These are phyloP conservation scores for Bergia puertoricense DNA, from an alignment of 92 coral and sea anemone species.

Conservation along the genomic window DNA sequence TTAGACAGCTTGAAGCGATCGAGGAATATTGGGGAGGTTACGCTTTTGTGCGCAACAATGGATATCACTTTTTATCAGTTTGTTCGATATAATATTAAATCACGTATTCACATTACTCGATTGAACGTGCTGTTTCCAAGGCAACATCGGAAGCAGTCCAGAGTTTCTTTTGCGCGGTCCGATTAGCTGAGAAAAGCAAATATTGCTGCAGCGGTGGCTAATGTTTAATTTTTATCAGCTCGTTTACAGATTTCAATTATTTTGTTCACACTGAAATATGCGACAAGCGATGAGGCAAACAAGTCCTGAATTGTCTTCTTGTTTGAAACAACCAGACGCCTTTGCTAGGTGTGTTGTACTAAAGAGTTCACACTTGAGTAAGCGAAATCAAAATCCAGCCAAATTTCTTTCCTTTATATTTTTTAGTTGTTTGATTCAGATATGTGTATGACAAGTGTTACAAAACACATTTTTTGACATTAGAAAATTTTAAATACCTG, in stretches of 20 bases:
- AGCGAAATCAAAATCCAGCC: too few relatives aligned
- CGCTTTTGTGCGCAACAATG: conserved; percentile 1
- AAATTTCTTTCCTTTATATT: too few relatives aligned
- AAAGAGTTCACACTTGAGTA: too few relatives aligned
- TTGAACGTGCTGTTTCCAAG: conserved; percentile 25
- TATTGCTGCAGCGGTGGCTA: background rate
- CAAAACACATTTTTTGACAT: too few relatives aligned
- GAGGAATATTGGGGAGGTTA: background rate
- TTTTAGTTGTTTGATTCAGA: too few relatives aligned
- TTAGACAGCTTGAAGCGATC: background rate
- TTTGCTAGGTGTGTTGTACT: too few relatives aligned
- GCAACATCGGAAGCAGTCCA: conserved; percentile 26
- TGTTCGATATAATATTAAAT: conserved; percentile 9
- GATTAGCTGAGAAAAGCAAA: conserved; percentile 12
- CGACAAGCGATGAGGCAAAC: background rate
- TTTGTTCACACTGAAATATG: background rate
- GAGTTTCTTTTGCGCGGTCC: background rate
- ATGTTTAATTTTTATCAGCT: conserved; percentile 1
- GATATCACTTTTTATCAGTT: background rate
- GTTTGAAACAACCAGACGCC: background rate
- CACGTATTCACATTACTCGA: conserved; percentile 17
- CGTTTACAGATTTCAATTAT: background rate
- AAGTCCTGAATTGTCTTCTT: background rate
- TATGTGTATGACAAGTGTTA: too few relatives aligned
- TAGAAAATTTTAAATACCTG: too few relatives aligned